Base-by-base conservation (phyloP, 30 jellyfish, hydroid and myxozoan species). In the Turritopsis rubra region DNA sequence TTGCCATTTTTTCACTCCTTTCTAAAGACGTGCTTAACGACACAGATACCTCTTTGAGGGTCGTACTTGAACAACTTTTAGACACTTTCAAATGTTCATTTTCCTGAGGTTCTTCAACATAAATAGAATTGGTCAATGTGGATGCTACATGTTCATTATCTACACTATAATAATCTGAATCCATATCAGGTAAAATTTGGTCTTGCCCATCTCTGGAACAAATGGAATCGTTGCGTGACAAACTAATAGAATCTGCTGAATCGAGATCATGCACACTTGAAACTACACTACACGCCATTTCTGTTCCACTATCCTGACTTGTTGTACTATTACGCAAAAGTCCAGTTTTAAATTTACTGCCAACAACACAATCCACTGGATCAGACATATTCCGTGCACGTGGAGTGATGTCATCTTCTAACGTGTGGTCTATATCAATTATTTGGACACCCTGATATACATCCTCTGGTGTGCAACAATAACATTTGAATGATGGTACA, bases 161-260 rank as follows among this genome's bases (percentile, higher is more conserved):
- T 21, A 92, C 75, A 75, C 98, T 92, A 21, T 91, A 88, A 68
- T 92, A 92, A 82, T 88, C 98, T 18, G 98, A 92, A 83, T 88
- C 96, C 24, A 81, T 24, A 79, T 90, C 97, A 21, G 77, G 89
- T 9, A 89, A 79, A 29, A 81, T 81, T 26, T 75, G 74, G 31
- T 27, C 54, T 65, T 81, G 52, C 25, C 66, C 84, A 52, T 52
- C 84, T 60, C 71, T 85, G 41, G 88, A 82, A 28, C 88, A 65
- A 16, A 82, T 24, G 20, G 85, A 65, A 82, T 31, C 70, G 29
- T 26, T 30, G 5, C 88, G 72, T 26, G 85, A 21, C 24, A 81
- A 81, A 52, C 72, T n/a, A 0, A 7, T 24, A 17, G 84, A 71
- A 52, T 82, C 84, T 16, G 52, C 65, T 16, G 74, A 80, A 22